These are phyloP conservation scores for Popillia japonica DNA, from an alignment of 1,140 invertebrate genomes.

Conservation along the genomic window DNA sequence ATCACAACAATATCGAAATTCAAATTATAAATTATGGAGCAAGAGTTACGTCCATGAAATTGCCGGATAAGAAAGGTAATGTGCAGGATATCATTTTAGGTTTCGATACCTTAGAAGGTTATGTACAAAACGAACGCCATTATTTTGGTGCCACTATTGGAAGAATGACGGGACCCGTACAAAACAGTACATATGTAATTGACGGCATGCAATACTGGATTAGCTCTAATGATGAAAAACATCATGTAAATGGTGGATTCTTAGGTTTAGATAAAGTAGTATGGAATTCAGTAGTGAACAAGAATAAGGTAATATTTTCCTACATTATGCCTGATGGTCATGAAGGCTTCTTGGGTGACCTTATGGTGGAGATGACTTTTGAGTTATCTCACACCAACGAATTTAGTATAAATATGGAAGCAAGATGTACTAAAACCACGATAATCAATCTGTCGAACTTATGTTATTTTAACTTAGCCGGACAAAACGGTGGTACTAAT, in stretches of 20 bases:
- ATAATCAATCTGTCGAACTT: conserved; percentile 73
- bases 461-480: conserved; percentile 75
- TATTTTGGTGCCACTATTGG: conserved; percentile 80
- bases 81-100: conserved; percentile 74
- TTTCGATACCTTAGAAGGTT: conserved; percentile 74
- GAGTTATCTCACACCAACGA: conserved; percentile 68
- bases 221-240: conserved; percentile 65
- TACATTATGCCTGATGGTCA: conserved; percentile 67
- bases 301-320: conserved; percentile 62
- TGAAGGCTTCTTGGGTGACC: conserved; percentile 68
- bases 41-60: conserved; percentile 70
- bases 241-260: conserved; percentile 68
- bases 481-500: conserved; percentile 64
- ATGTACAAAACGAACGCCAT: conserved; percentile 61
- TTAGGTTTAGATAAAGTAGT: conserved; percentile 73
- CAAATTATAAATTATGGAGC: conserved; percentile 75
- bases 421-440: conserved; percentile 66
- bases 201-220: conserved; percentile 68
- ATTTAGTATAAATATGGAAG: conserved; percentile 68
- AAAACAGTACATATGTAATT: conserved; percentile 68
- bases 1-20: conserved; percentile 64
- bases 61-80: conserved; percentile 71
- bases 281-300: conserved; percentile 59
- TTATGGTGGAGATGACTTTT: conserved; percentile 66
- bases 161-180: conserved; percentile 74